Percentiles rank a stretch among this genome's conserved stretches.
These are phyloP conservation scores for Stegodyphus dumicola DNA, from an alignment of 1,140 invertebrate genomes.

Conservation along the genomic window DNA sequence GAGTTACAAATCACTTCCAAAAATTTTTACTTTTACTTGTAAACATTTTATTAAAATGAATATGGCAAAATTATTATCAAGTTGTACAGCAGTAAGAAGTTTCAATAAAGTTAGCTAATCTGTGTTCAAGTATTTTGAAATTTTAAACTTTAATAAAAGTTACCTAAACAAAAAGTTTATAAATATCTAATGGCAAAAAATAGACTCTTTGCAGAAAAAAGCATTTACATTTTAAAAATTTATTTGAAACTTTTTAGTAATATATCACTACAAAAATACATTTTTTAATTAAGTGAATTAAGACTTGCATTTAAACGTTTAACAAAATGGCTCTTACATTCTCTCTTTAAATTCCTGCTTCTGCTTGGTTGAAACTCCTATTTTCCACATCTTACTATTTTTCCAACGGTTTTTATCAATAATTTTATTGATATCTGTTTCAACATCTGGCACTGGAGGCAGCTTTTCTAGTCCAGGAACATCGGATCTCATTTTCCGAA, in stretches of 20 bases:
- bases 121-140: neutral
- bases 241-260: too few species aligned
- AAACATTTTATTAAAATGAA: too few species aligned
- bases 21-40: too few species aligned
- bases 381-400: slow-evolving; percentile 49
- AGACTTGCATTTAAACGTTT: too few species aligned
- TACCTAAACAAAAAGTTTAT: neutral
- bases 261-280: too few species aligned
- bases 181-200: too few species aligned
- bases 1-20: too few species aligned
- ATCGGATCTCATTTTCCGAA: slow-evolving; percentile 38
- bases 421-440: slow-evolving; percentile 39
- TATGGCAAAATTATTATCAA: too few species aligned
- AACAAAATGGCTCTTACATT: slow-evolving; percentile 19
- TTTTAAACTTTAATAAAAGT: neutral
- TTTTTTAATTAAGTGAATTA: too few species aligned
- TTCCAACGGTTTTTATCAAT: slow-evolving; percentile 55
- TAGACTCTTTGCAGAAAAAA: too few species aligned
- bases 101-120: too few species aligned
- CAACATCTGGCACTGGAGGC: slow-evolving; percentile 24
- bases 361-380: slow-evolving; percentile 19
- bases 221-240: too few species aligned
- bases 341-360: slow-evolving; percentile 31
- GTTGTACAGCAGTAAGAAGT: neutral
- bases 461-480: slow-evolving; percentile 47